Evolutionary conservation across 1,140 invertebrate genomes (phyloP).

Genomic region (Zelostemma sp.): DNA sequence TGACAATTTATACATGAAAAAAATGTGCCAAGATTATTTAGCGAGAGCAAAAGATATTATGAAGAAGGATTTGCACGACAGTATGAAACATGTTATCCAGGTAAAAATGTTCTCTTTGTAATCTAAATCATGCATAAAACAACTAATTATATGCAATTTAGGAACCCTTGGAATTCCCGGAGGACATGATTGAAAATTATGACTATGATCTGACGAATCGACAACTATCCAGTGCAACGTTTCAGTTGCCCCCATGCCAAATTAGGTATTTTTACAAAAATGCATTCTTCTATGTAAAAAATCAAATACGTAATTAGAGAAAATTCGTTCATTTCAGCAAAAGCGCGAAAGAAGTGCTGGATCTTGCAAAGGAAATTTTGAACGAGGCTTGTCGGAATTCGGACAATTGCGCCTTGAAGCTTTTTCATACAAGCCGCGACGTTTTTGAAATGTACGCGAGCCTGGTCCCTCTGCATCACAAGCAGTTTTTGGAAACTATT

Average conservation of each 20-base stretch:
- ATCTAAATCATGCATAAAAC: background rate
- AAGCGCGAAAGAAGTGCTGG: conserved; percentile 75
- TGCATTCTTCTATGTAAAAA: conserved; percentile 31
- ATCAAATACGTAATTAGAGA: conserved; percentile 1
- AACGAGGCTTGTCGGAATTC: conserved; percentile 77
- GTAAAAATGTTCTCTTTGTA: conserved; percentile 25
- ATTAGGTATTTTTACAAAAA: conserved; percentile 71
- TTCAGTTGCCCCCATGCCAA: conserved; percentile 74
- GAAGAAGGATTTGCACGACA: conserved; percentile 85
- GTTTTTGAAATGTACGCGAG: conserved; percentile 85
- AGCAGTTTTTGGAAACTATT: conserved; percentile 82
- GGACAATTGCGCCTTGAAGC: conserved; percentile 73
- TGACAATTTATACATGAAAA: conserved; percentile 82
- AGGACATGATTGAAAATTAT: conserved; percentile 39
- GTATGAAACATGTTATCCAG: conserved; percentile 72
- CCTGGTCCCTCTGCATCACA: conserved; percentile 83
- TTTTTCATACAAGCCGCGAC: conserved; percentile 80
- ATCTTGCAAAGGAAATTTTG: conserved; percentile 79
- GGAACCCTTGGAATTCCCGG: conserved; percentile 59
- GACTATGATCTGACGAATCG: conserved; percentile 34
- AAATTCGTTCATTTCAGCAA: conserved; percentile 45
- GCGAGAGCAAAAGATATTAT: conserved; percentile 80
- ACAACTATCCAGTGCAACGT: conserved; percentile 59
- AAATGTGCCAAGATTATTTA: conserved; percentile 81
- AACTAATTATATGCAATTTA: conserved; percentile 12